Conservation (phyloP, 2,797 vertebrate genomes). For the Halcyon chelicuti region DNA sequence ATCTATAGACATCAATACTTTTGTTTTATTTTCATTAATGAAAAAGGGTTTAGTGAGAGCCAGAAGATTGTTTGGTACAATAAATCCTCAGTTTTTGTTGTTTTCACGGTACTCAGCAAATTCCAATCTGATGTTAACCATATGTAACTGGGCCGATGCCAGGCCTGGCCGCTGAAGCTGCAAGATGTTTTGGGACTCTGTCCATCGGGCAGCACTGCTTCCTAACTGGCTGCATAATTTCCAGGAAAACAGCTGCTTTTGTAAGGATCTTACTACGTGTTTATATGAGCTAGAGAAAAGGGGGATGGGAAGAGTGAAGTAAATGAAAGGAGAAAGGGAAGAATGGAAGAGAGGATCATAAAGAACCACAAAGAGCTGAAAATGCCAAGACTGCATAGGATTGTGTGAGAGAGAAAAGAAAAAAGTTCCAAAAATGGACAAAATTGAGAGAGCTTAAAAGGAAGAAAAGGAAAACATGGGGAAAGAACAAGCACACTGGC, state of each 20-base stretch:
- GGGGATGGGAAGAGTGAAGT: background rate
- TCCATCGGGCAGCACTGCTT: background rate
- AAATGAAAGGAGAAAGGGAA: background rate
- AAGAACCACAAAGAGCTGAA: background rate
- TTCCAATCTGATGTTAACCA: background rate
- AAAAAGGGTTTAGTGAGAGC: conserved; percentile 5
- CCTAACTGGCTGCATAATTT: background rate
- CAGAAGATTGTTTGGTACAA: conserved; percentile 19
- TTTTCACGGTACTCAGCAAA: conserved; percentile 7
- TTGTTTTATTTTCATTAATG: conserved; percentile 59
- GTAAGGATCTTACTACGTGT: background rate
- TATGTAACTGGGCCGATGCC: background rate
- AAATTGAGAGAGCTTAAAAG: background rate
- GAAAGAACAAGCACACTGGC: background rate
- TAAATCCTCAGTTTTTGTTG: conserved; percentile 8
- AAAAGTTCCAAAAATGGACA: background rate
- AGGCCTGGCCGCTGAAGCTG: background rate
- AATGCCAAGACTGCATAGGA: background rate
- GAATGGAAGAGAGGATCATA: background rate
- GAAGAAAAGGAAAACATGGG: background rate
- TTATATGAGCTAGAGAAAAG: background rate
- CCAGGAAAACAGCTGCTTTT: background rate
- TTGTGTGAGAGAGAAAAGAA: background rate
- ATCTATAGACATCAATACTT: conserved; percentile 41
- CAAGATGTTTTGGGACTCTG: background rate